Conservation (phyloP, 1,140 invertebrate genomes). For the Leptinotarsa defecta region DNA sequence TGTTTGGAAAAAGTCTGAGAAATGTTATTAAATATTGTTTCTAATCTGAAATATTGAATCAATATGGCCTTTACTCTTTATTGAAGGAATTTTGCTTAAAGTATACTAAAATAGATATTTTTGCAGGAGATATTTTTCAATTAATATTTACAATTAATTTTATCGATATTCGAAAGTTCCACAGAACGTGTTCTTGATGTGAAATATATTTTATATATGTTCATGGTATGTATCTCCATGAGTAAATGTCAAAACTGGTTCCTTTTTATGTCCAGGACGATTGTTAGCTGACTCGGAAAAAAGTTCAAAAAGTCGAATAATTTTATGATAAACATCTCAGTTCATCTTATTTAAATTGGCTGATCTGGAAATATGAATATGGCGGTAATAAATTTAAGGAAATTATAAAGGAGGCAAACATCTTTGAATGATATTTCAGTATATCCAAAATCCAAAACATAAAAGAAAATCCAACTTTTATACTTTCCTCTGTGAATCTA, state of each 20-base stretch:
- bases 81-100: slow-evolving; percentile 47
- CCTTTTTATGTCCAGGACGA: not conserved
- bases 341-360: too few relatives aligned
- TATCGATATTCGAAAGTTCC: slow-evolving; percentile 51
- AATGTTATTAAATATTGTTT: slow-evolving; percentile 27
- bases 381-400: too few relatives aligned
- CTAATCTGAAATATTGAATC: slow-evolving; percentile 39
- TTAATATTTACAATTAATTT: slow-evolving; percentile 41
- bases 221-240: slow-evolving; percentile 45
- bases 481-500: too few relatives aligned
- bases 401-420: too few relatives aligned
- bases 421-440: too few relatives aligned
- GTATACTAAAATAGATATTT: slow-evolving; percentile 50
- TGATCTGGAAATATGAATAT: too few relatives aligned
- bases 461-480: too few relatives aligned
- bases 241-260: slow-evolving; percentile 23
- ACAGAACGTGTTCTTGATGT: slow-evolving; percentile 58
- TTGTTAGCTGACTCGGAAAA: not conserved
- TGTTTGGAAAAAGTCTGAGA: slow-evolving; percentile 9
- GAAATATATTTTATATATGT: slow-evolving; percentile 50
- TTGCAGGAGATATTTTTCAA: slow-evolving; percentile 48
- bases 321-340: too few relatives aligned
- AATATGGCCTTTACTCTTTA: slow-evolving; percentile 42
- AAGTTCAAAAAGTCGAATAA: too few relatives aligned
- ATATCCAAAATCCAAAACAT: too few relatives aligned